Percentiles rank a stretch among this genome's conserved stretches.
Conservation (phyloP, 2,113 vertebrate genomes). For the Psammodynastes pulverulentus region DNA sequence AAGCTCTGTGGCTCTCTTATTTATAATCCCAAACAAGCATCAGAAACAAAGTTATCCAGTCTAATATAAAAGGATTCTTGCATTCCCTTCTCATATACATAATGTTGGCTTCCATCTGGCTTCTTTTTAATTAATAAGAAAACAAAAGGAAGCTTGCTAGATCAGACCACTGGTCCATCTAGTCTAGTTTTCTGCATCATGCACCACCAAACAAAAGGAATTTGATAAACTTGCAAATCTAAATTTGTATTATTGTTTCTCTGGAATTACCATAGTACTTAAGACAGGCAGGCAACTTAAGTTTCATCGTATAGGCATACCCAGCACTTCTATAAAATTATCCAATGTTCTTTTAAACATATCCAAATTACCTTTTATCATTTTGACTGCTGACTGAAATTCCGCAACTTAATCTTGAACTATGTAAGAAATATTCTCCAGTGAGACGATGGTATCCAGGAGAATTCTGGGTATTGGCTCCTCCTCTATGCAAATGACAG, state of each 20-base stretch:
- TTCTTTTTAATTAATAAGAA: background rate
- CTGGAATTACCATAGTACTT: background rate
- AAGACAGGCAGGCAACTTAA: background rate
- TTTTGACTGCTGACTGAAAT: background rate
- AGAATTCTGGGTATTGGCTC: no score
- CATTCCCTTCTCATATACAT: background rate
- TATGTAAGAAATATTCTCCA: no score
- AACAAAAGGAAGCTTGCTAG: background rate
- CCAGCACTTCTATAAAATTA: background rate
- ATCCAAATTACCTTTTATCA: background rate
- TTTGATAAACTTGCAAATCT: background rate
- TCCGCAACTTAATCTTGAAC: background rate
- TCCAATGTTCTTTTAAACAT: background rate
- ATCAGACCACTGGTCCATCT: background rate
- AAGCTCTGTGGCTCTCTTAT: background rate
- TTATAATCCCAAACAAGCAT: background rate
- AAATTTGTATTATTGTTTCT: background rate
- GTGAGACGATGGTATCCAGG: no score
- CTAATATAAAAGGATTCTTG: background rate
- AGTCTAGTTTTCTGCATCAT: background rate
- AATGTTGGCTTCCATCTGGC: background rate
- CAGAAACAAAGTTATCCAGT: background rate
- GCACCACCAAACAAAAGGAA: no score
- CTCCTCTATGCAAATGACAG: no score
- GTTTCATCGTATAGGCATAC: background rate